Evolutionary conservation across 1,140 invertebrate species (phyloP), one percentile per base, ranked within the genome.

Genomic region (Brachionus angularis): DNA sequence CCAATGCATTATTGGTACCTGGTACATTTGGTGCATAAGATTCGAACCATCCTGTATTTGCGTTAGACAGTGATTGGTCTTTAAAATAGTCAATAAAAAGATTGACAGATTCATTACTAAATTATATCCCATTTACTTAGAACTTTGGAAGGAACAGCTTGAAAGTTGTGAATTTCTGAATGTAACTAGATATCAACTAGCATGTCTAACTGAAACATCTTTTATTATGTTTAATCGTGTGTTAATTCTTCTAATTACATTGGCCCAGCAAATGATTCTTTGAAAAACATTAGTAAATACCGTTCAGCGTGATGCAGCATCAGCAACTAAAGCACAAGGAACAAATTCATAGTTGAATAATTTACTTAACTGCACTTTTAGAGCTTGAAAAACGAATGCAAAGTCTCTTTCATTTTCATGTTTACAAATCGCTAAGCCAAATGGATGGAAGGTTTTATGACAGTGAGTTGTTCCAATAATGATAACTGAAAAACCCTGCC

Each of bases 381-480:
- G 10, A 18, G 46, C 46, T 49, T 49, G 4, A 49, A 49, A 53
- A n/a, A 27, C 31, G 14, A 53, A 53, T 14, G 8, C 8, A 53
- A 53, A 53, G 31, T 53, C 23, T 29, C 31, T 53, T 14, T 25
- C 27, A 27, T 53, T 31, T 16, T 53, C 10, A 53, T 29, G 8
- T 5, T 25, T 27, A 14, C 50, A 53, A 27, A 53, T 53, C 29
- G 50, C 29, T 16, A 53, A 53, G 8, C 50, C 50, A 29, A 53
- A 53, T 29, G 25, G 25, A 16, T 53, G 50, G 29, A 53, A 29
- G 5, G 16, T 29, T 5, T 53, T 10, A 8, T n/a, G 10, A 25
- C 5, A 53, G 5, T 53, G 23, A 29, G 23, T 53, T 23, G 50
- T 53, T 14, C 50, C 50, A 29, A 53, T 53, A 5, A 53, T 53